Conservation (phyloP, 2,888 invertebrate genomes). For the Drosophila eohydei region DNA sequence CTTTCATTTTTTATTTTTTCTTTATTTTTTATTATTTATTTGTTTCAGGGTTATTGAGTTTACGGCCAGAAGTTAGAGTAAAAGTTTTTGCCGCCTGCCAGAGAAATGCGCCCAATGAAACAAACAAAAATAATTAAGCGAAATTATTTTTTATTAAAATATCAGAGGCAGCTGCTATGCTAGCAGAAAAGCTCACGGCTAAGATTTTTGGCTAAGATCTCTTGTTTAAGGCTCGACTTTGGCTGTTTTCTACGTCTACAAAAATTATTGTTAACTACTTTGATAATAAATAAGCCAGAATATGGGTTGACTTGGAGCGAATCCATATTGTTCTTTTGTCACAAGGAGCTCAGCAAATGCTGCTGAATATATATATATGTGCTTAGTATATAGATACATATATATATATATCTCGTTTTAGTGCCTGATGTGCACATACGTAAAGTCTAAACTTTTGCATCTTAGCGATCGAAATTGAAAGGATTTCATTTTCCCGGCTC, state of each 20-base stretch:
- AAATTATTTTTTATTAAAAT: slow-evolving; percentile 7
- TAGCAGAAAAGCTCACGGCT: background rate
- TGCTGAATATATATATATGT: too few species aligned
- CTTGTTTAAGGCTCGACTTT: background rate
- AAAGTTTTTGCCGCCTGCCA: slow-evolving; percentile 17
- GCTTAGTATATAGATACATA: background rate
- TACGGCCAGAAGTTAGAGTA: slow-evolving; percentile 22
- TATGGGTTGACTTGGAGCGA: background rate
- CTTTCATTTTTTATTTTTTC: background rate
- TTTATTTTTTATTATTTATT: background rate
- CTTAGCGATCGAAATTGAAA: slow-evolving; percentile 13
- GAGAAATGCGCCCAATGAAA: slow-evolving; percentile 15
- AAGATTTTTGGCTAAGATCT: background rate
- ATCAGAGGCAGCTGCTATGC: background rate
- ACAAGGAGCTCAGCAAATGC: too few species aligned
- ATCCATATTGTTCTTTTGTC: background rate
- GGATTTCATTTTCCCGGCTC: background rate
- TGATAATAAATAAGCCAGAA: background rate
- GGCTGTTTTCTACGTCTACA: background rate
- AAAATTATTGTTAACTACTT: background rate
- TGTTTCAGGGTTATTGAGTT: slow-evolving; percentile 29
- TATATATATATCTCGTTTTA: background rate
- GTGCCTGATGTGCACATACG: background rate
- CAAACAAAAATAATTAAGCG: slow-evolving; percentile 35
- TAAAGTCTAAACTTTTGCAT: slow-evolving; percentile 1